Evolutionary conservation across 2,888 invertebrate species (phyloP).

Genomic region (Tromatobia lineatoria): DNA sequence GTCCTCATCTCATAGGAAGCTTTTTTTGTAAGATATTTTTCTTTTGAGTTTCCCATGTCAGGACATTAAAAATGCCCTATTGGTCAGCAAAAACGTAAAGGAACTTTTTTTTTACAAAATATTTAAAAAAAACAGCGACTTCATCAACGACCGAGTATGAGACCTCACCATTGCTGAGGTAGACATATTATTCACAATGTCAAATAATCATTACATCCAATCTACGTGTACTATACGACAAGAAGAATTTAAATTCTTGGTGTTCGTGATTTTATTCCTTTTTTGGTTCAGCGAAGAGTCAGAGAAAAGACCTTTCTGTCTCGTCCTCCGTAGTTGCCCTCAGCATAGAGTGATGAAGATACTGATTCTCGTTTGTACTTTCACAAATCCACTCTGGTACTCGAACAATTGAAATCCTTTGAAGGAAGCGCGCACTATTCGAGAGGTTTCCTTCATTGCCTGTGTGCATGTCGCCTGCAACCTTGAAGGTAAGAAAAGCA

Average conservation of each 20-base stretch:
- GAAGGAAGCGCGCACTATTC: constrained; percentile 15
- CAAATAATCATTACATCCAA: background rate
- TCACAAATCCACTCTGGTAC: constrained; percentile 20
- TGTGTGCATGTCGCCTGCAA: constrained; percentile 12
- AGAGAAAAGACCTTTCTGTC: background rate
- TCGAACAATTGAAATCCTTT: constrained; percentile 55
- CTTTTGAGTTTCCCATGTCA: too few species aligned
- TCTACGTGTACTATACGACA: too few species aligned
- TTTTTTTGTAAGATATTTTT: too few species aligned
- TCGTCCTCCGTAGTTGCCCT: background rate
- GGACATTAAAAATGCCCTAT: too few species aligned
- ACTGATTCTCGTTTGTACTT: constrained; percentile 46
- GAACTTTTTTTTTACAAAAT: too few species aligned
- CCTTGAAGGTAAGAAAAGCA: constrained; percentile 21
- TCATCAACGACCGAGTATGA: too few species aligned
- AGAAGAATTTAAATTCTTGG: background rate
- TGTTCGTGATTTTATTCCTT: background rate
- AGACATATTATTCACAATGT: background rate
- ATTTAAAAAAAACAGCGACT: too few species aligned
- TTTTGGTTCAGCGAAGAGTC: background rate
- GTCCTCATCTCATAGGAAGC: too few species aligned
- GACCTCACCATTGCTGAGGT: too few species aligned
- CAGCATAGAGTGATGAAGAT: constrained; percentile 29
- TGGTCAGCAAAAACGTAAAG: too few species aligned
- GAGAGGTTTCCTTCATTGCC: background rate